Percentiles rank a stretch among this genome's conserved stretches.
phyloP scores from a whole-genome alignment of 2,113 vertebrate species.

The Pardalotus punctatus region DNA sequence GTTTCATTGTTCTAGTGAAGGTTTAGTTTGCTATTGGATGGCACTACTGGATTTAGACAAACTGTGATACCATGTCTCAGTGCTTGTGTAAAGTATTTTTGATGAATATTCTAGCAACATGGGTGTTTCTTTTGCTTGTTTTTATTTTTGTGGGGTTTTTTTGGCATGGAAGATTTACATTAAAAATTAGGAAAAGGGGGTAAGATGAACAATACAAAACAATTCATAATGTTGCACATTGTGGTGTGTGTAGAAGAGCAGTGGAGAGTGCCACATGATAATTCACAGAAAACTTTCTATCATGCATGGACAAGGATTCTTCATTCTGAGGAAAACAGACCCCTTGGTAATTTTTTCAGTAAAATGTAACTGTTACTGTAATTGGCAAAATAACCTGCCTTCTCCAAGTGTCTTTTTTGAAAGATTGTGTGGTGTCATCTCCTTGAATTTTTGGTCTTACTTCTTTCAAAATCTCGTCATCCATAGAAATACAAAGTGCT shows the following conservation, averaged over 20 bases:
- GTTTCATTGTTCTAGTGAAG: not conserved
- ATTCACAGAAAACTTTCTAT: not conserved
- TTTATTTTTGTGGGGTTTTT: accelerated
- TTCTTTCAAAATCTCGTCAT: not conserved
- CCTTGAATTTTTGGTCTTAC: not conserved
- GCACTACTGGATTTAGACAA: not conserved
- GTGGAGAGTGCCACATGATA: not conserved
- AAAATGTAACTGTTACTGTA: not conserved
- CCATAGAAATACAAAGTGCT: not conserved
- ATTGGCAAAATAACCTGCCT: not conserved
- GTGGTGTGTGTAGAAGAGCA: not conserved
- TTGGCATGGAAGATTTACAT: not conserved
- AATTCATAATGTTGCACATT: not conserved
- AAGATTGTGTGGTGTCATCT: not conserved
- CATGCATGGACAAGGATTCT: not conserved
- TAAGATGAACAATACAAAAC: accelerated
- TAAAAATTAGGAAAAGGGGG: not conserved
- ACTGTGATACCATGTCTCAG: not conserved
- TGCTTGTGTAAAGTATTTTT: not conserved
- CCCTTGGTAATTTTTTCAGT: not conserved
- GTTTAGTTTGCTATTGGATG: not conserved
- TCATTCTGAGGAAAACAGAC: not conserved
- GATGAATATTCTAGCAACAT: not conserved
- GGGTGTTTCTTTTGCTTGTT: not conserved
- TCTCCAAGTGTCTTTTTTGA: not conserved